Evolutionary conservation across 2,797 vertebrate species (phyloP).

Genomic region (Rhinoraja longicauda): DNA sequence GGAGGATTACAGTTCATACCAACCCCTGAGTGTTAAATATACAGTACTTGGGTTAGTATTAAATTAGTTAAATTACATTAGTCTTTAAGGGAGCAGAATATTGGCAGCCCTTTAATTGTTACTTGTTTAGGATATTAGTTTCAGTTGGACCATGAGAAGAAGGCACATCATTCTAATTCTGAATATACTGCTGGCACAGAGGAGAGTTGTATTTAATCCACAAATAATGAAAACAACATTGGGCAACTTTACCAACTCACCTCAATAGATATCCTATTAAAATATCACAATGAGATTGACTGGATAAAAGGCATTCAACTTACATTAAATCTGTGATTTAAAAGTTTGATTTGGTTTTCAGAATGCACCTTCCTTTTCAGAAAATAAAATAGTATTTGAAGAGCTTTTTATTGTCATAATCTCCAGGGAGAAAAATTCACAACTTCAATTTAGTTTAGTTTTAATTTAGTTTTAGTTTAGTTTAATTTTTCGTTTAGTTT

Average conservation of each 20-base stretch:
- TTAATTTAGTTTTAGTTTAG: no score
- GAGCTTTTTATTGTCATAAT: not conserved
- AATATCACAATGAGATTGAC: slow-evolving; percentile 12
- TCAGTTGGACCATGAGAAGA: slow-evolving; percentile 8
- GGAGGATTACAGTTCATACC: not conserved
- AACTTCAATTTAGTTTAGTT: not conserved
- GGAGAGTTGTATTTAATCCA: slow-evolving; percentile 78
- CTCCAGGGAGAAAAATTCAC: not conserved
- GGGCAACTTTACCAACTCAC: not conserved
- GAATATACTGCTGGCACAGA: slow-evolving; percentile 62
- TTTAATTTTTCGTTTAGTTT: no score
- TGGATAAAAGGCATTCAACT: not conserved
- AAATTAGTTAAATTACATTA: not conserved
- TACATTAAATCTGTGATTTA: not conserved
- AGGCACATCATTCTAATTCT: slow-evolving; percentile 46
- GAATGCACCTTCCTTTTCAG: not conserved
- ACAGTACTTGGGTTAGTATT: not conserved
- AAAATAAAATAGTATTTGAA: not conserved
- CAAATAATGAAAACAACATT: slow-evolving; percentile 76
- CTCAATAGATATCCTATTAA: not conserved
- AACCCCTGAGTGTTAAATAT: not conserved
- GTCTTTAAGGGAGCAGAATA: slow-evolving; percentile 21
- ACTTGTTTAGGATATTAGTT: slow-evolving; percentile 29
- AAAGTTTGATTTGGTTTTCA: not conserved
- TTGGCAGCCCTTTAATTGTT: not conserved